Base-by-base conservation (phyloP, 2,113 vertebrate species). In the Verasper variegatus region DNA sequence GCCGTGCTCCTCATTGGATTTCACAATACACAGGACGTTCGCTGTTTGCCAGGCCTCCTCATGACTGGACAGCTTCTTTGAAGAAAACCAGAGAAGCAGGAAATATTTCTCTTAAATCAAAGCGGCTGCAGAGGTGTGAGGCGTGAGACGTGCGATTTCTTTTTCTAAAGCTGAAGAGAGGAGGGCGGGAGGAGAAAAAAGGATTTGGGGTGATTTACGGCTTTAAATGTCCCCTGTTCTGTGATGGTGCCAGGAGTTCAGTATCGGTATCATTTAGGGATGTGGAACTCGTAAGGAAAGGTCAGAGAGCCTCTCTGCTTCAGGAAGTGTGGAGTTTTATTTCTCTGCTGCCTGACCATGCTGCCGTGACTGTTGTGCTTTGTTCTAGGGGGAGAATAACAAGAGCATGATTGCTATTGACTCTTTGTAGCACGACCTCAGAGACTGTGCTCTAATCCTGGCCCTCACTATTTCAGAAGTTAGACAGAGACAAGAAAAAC, bases 371-470 rank as follows among this genome's bases (percentile, higher is more conserved):
- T 85, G 78, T 76, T 65, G 80, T 14, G 52, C 74, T 92, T 89
- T 91, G 89, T 93, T 91, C 80, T 83, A 35, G 26, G 59, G 62
- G 76, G 74, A 83, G 88, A 88, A 86, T 85, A 82, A 89, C 82
- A 81, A 79, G 85, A 84, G 76, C 77, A 69, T 83, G 84, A 92
- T 88, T 74, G 88, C 71, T 92, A 89, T 92, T 93, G 92, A 92
- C 82, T 76, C 93, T 92, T 90, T 90, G 81, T 80, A 84, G 89
- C 87, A 70, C 63, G 74, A 85, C 88, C 90, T 88, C 55, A 62
- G 87, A 81, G 85, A 89, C 74, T 20, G 82, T 83, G 70, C 68
- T 74, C 21, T 85, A 69, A 86, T 85, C 73, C 47, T 59, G 47
- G 52, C 71, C 17, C 47, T 82, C 71, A 54, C 82, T 90, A 56